Conservation (phyloP, 2,113 vertebrate genomes). For the Bungarus multicinctus region DNA sequence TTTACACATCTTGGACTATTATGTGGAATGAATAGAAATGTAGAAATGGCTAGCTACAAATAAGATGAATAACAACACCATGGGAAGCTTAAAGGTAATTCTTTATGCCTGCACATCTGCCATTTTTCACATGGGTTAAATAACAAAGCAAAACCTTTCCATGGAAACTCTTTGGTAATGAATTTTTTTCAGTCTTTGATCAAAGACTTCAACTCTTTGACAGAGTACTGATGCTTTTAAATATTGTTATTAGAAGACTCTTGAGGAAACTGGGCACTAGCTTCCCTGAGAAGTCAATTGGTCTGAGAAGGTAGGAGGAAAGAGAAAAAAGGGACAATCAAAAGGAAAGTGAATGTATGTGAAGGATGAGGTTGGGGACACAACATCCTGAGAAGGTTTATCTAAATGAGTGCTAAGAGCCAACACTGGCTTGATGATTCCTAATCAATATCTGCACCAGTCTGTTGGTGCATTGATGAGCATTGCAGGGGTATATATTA, state of each 20-base stretch:
- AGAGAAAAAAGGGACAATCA: background rate
- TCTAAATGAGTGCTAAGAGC: background rate
- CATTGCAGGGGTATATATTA: background rate
- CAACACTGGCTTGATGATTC: background rate
- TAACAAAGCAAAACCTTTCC: background rate
- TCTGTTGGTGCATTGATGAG: background rate
- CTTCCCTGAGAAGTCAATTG: background rate
- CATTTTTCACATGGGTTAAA: background rate
- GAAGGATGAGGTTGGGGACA: background rate
- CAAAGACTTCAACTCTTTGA: background rate
- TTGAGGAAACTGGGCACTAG: background rate
- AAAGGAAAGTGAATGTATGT: background rate
- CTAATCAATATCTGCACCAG: background rate
- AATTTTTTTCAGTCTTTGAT: background rate
- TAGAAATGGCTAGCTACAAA: background rate
- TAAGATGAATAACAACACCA: background rate
- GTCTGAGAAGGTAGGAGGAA: background rate
- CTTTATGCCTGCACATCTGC: background rate
- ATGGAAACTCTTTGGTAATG: background rate
- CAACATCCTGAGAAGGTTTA: background rate
- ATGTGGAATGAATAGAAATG: background rate
- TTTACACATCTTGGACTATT: background rate
- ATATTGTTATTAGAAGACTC: background rate
- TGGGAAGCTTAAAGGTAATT: background rate
- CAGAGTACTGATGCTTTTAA: background rate